phyloP scores from a whole-genome alignment of 1,140 invertebrate species.

The Parasteatoda tepidariorum region DNA sequence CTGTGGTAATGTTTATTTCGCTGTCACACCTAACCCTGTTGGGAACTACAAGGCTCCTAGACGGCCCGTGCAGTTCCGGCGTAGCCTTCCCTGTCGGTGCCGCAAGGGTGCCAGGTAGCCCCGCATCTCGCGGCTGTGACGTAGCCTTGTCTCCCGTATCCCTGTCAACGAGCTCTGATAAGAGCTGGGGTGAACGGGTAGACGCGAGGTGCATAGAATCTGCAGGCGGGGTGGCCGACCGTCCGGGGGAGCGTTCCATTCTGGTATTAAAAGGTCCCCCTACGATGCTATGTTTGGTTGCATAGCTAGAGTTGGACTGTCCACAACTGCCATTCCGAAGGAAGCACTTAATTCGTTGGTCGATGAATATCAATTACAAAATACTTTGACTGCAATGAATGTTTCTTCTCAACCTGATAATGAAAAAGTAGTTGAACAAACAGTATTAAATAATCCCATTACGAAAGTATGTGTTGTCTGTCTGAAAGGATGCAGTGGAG shows the following conservation, averaged over 20 bases:
- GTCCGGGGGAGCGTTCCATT: slow-evolving; percentile 18
- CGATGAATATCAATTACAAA: slow-evolving; percentile 38
- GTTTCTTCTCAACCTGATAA: slow-evolving; percentile 49
- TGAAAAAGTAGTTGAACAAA: slow-evolving; percentile 48
- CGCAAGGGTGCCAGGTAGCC: too few species aligned
- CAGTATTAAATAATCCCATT: slow-evolving; percentile 55
- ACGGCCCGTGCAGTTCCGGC: too few species aligned
- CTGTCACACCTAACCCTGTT: too few species aligned
- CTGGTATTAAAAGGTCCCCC: slow-evolving; percentile 56
- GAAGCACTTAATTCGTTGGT: slow-evolving; percentile 30
- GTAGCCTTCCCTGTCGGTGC: too few species aligned
- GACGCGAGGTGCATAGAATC: too few species aligned
- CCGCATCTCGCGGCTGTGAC: too few species aligned
- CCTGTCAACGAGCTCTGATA: too few species aligned
- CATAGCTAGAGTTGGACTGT: slow-evolving; percentile 33
- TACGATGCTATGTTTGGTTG: slow-evolving; percentile 21
- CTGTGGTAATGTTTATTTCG: too few species aligned
- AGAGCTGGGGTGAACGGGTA: too few species aligned
- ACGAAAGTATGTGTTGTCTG: slow-evolving; percentile 47
- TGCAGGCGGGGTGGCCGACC: too few species aligned
- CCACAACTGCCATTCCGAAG: slow-evolving; percentile 40
- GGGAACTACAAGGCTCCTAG: too few species aligned
- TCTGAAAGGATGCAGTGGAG: slow-evolving; percentile 48
- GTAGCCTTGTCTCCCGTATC: too few species aligned
- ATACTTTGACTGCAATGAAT: slow-evolving; percentile 54